Evolutionary conservation across 2,888 invertebrate genomes (phyloP).

Genomic region (Sinodicranocentrus sp.): DNA sequence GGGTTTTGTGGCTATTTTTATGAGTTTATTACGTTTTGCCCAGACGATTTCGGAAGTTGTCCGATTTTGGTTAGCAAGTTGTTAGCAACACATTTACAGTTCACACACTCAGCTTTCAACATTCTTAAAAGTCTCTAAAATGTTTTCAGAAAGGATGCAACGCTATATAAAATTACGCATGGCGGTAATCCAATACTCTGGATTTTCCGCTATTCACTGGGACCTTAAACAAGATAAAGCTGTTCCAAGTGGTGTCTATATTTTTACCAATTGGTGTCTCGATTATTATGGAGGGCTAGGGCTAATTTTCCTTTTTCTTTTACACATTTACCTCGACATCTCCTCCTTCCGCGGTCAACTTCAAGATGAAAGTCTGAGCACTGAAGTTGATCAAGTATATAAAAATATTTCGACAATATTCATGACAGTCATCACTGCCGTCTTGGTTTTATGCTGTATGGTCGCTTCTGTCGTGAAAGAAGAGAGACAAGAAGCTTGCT

Average conservation of each 20-base stretch:
- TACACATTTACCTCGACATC: background rate
- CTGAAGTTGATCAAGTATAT: background rate
- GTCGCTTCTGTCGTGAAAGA: slow-evolving; percentile 20
- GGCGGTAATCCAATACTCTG: slow-evolving; percentile 12
- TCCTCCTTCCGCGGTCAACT: background rate
- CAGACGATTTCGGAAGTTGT: too few relatives aligned
- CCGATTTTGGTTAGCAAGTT: too few relatives aligned
- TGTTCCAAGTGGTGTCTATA: background rate
- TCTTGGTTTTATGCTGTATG: background rate
- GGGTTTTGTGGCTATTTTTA: too few relatives aligned
- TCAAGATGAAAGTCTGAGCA: background rate
- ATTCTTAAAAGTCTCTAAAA: too few relatives aligned
- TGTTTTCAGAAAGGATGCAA: too few relatives aligned
- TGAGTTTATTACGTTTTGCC: too few relatives aligned
- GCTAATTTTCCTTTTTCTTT: background rate
- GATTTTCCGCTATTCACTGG: slow-evolving; percentile 2
- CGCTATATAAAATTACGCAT: slow-evolving; percentile 1
- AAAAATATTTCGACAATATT: background rate
- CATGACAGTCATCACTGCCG: background rate
- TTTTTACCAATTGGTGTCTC: slow-evolving; percentile 21
- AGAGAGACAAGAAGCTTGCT: background rate
- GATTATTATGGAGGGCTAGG: slow-evolving; percentile 2
- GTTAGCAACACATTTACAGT: too few relatives aligned
- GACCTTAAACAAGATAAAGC: background rate
- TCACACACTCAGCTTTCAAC: too few relatives aligned